phyloP scores from a whole-genome alignment of 2,888 invertebrate species.

The Ditula angustiorana region DNA sequence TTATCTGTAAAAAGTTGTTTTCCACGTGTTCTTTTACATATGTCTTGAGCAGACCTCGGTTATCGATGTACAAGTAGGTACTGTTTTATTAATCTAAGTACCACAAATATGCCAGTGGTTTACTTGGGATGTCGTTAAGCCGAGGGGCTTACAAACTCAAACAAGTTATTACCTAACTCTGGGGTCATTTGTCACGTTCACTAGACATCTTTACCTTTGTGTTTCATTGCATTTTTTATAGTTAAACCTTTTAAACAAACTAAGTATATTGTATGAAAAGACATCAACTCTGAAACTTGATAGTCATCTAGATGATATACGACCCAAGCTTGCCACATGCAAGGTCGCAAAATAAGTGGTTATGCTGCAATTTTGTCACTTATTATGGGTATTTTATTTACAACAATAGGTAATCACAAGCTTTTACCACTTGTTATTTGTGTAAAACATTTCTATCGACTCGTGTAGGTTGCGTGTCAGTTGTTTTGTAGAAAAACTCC shows the following conservation, averaged over 20 bases:
- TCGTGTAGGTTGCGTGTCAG: background rate
- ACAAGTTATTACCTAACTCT: background rate
- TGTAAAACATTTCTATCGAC: background rate
- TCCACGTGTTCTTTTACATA: too few species aligned
- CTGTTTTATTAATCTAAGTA: too few species aligned
- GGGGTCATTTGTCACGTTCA: background rate
- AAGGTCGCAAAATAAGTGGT: conserved; percentile 1
- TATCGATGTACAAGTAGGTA: too few species aligned
- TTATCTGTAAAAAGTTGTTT: too few species aligned
- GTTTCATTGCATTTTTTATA: background rate
- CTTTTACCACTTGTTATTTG: background rate
- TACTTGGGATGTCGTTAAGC: too few species aligned
- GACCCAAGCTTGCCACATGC: background rate
- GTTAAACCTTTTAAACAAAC: too few species aligned
- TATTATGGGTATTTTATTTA: conserved; percentile 2
- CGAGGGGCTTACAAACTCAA: too few species aligned
- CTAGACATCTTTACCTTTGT: background rate
- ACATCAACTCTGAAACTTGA: conserved; percentile 1
- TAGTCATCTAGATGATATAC: conserved; percentile 1
- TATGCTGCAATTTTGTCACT: background rate
- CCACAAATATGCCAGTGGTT: too few species aligned
- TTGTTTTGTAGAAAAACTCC: background rate
- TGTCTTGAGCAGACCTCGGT: too few species aligned
- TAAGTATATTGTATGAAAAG: background rate
- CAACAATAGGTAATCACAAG: background rate